A percentile compares a stretch with the other conserved stretches of the same genome.
phyloP scores from a whole-genome alignment of 2,888 invertebrate species.

The Eupithecia inturbata region DNA sequence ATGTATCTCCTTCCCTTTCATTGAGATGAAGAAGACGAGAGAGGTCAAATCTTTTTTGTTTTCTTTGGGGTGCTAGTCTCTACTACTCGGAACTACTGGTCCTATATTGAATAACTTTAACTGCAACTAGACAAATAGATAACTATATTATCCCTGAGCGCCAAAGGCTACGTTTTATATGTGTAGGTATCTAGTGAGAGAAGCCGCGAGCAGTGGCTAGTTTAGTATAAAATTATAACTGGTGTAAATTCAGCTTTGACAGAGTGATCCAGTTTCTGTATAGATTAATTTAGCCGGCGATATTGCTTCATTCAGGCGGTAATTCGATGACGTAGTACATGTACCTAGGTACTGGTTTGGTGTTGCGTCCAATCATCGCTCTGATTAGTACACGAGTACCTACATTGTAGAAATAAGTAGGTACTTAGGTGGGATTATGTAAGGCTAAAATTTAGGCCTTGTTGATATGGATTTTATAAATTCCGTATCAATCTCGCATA shows the following conservation, averaged over 20 bases:
- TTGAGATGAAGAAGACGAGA: neutral
- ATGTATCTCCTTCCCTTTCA: neutral
- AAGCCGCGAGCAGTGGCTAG: neutral
- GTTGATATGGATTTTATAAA: neutral
- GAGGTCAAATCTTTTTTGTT: neutral
- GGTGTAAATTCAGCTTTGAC: neutral
- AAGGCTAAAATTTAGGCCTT: neutral
- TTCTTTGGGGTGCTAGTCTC: no score
- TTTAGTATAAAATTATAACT: neutral
- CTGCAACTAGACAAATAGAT: no score
- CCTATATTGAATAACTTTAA: no score
- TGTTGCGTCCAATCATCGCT: neutral
- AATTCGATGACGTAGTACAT: conserved; percentile 22
- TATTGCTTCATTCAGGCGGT: conserved; percentile 23
- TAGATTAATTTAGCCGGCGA: conserved; percentile 1
- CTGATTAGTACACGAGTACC: neutral
- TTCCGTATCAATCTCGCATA: neutral
- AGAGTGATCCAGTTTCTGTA: neutral
- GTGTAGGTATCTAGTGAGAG: neutral
- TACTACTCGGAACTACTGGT: no score
- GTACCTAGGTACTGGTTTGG: neutral
- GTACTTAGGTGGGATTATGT: neutral
- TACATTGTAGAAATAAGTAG: neutral
- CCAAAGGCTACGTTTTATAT: neutral
- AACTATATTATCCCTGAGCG: no score